phyloP scores from a whole-genome alignment of 2,113 vertebrate species.

The Hyla sarda region DNA sequence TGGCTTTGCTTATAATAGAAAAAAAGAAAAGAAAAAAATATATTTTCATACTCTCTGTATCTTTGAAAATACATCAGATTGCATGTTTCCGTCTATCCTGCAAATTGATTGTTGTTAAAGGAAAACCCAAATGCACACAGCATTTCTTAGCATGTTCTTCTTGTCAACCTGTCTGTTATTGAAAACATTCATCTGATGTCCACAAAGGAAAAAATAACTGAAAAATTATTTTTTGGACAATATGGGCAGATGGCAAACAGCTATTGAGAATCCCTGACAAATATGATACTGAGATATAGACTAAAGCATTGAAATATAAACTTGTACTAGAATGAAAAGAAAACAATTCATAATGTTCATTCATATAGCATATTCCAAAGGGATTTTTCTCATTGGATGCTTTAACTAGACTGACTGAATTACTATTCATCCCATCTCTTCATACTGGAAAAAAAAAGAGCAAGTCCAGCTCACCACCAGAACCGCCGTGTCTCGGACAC shows the following conservation, averaged over 20 bases:
- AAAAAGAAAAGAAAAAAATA: background rate
- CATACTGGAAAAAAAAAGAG: too few species aligned
- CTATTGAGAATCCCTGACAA: constrained; percentile 11
- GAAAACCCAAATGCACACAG: constrained; percentile 18
- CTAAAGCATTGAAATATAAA: background rate
- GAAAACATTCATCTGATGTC: constrained; percentile 38
- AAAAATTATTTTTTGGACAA: background rate
- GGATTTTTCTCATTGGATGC: too few species aligned
- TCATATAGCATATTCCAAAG: too few species aligned
- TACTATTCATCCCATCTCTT: too few species aligned
- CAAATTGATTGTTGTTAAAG: constrained; percentile 44
- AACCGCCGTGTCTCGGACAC: too few species aligned
- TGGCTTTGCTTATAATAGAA: constrained; percentile 18
- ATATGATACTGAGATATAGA: background rate
- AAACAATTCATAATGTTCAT: background rate
- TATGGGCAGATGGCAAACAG: background rate
- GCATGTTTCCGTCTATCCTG: constrained; percentile 11
- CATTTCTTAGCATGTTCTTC: constrained; percentile 34
- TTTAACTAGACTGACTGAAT: too few species aligned
- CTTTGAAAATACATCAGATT: constrained; percentile 40
- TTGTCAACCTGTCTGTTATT: constrained; percentile 27
- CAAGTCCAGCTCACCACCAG: too few species aligned
- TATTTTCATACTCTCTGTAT: background rate
- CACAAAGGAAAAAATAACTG: background rate
- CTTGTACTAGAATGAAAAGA: background rate